These are phyloP conservation scores for Boulengeromyrus knoepffleri DNA, from an alignment of 2,113 vertebrate species.

Conservation along the genomic window DNA sequence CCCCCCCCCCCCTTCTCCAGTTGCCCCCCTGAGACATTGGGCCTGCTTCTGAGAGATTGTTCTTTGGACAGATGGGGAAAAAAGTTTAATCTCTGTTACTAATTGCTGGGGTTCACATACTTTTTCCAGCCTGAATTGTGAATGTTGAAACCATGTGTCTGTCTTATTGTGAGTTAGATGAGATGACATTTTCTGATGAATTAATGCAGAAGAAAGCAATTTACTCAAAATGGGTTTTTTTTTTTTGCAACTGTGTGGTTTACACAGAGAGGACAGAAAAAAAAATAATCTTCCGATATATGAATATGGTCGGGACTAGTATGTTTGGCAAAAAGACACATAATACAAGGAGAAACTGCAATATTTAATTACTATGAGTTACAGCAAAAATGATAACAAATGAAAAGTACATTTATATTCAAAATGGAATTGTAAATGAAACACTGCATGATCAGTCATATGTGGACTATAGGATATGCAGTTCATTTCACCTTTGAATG, in stretches of 20 bases:
- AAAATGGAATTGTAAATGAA: neutral
- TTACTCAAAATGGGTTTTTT: neutral
- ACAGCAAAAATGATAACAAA: neutral
- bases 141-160: neutral
- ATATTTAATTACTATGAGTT: neutral
- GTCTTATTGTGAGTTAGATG: neutral
- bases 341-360: neutral
- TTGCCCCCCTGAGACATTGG: neutral
- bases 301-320: neutral
- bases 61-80: neutral
- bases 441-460: neutral
- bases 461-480: neutral
- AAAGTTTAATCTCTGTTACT: neutral
- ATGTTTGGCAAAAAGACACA: neutral
- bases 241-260: neutral
- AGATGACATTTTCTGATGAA: neutral
- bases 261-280: neutral
- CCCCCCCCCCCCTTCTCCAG: too few species aligned
- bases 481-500: too few species aligned
- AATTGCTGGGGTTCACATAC: neutral
- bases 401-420: neutral
- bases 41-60: neutral
- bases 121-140: neutral
- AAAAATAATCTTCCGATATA: neutral
- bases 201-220: neutral